Conservation (phyloP, 2,888 invertebrate species). For the Petrophora chlorosata region DNA sequence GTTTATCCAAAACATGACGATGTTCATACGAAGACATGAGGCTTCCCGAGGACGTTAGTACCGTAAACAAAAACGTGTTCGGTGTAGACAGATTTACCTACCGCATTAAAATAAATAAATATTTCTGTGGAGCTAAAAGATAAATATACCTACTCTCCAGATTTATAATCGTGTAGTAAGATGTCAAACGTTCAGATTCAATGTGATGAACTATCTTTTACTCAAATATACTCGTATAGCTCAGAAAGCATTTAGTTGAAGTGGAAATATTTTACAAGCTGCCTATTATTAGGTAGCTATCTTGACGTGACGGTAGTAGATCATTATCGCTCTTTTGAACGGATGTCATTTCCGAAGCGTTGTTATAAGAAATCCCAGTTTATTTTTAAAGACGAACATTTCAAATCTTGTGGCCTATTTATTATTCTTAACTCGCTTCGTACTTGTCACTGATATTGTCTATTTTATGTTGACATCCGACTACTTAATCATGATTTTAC, state of each 20-base stretch:
- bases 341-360: constrained; percentile 40
- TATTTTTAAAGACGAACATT: constrained; percentile 37
- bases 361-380: constrained; percentile 32
- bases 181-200: constrained; percentile 12
- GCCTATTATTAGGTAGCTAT: constrained; percentile 39
- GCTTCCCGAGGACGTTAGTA: constrained; percentile 2
- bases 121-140: constrained; percentile 8
- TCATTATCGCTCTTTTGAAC: constrained; percentile 39
- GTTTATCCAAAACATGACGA: no score
- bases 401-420: constrained; percentile 32
- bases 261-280: constrained; percentile 18
- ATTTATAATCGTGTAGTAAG: constrained; percentile 13
- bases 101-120: constrained; percentile 17
- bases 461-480: constrained; percentile 11
- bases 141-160: constrained; percentile 6
- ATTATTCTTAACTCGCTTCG: constrained; percentile 20
- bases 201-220: constrained; percentile 1
- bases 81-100: constrained; percentile 10
- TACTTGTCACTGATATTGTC: constrained; percentile 20
- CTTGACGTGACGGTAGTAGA: constrained; percentile 39
- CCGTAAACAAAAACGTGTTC: constrained; percentile 6
- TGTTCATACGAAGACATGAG: not conserved
- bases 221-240: no score
- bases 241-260: constrained; percentile 11
- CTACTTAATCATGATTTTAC: constrained; percentile 13